Conservation (phyloP, 64 coral and sea anemone genomes). For the Porites australiensis region DNA sequence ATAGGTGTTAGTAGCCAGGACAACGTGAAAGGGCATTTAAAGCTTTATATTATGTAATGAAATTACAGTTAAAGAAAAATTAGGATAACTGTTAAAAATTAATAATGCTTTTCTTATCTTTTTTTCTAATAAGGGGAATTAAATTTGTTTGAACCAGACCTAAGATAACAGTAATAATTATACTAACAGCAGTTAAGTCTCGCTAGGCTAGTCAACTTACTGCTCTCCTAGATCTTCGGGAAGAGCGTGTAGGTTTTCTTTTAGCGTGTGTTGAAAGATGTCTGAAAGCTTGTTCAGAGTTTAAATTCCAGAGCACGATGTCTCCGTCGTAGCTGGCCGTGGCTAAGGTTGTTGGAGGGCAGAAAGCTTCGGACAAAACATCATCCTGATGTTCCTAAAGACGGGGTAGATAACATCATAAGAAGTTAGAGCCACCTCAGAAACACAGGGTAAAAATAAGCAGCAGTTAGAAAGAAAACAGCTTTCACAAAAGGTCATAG, state of each 20-base stretch:
- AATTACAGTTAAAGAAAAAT: too few relatives aligned
- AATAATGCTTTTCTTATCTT: too few relatives aligned
- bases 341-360: constrained; percentile 85
- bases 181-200: too few relatives aligned
- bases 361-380: constrained; percentile 81
- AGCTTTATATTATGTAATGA: too few relatives aligned
- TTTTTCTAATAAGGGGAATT: too few relatives aligned
- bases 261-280: constrained; percentile 70
- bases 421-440: not conserved
- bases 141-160: too few relatives aligned
- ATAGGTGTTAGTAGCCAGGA: too few relatives aligned
- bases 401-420: not conserved
- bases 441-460: not conserved
- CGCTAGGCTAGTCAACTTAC: constrained; percentile 3
- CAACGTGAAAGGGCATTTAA: too few relatives aligned
- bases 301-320: constrained; percentile 97
- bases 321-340: constrained; percentile 96
- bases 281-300: constrained; percentile 94
- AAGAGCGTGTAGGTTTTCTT: constrained; percentile 65
- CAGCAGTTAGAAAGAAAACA: too few relatives aligned
- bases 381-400: constrained; percentile 95
- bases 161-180: too few relatives aligned
- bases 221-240: constrained; percentile 63
- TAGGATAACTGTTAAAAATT: too few relatives aligned
- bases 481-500: too few relatives aligned